Conservation (phyloP, 2,888 invertebrate species). For the Oasisia sp. region DNA sequence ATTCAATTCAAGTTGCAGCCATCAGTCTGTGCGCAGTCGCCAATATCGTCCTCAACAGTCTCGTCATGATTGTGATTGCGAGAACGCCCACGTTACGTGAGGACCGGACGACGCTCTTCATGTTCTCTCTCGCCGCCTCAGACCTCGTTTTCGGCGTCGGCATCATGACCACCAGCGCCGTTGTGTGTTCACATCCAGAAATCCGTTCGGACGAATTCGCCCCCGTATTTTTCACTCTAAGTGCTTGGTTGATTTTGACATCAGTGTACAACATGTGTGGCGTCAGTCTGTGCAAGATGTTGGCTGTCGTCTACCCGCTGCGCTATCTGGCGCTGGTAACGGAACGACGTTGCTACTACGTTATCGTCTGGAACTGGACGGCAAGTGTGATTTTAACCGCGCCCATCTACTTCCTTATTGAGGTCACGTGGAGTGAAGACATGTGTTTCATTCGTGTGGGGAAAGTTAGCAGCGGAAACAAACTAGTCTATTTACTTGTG, state of each 20-base stretch:
- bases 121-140: constrained; percentile 11
- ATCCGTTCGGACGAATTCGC: not conserved
- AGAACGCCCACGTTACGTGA: not conserved
- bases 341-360: not conserved
- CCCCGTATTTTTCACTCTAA: not conserved
- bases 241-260: not conserved
- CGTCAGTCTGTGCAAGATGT: constrained; percentile 3
- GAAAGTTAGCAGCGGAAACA: not conserved
- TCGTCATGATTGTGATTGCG: not conserved
- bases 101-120: not conserved
- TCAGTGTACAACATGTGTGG: not conserved
- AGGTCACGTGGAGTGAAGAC: not conserved
- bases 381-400: not conserved
- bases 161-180: not conserved
- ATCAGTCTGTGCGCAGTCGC: not conserved
- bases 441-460: not conserved
- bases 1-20: not conserved
- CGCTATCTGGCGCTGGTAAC: not conserved
- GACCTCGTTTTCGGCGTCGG: not conserved
- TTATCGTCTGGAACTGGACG: not conserved
- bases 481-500: not conserved
- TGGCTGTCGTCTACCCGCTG: not conserved
- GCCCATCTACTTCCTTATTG: not conserved
- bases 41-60: not conserved
- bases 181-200: not conserved